phyloP scores from a whole-genome alignment of 2,888 invertebrate species.

The Alviniconcha strummeri region DNA sequence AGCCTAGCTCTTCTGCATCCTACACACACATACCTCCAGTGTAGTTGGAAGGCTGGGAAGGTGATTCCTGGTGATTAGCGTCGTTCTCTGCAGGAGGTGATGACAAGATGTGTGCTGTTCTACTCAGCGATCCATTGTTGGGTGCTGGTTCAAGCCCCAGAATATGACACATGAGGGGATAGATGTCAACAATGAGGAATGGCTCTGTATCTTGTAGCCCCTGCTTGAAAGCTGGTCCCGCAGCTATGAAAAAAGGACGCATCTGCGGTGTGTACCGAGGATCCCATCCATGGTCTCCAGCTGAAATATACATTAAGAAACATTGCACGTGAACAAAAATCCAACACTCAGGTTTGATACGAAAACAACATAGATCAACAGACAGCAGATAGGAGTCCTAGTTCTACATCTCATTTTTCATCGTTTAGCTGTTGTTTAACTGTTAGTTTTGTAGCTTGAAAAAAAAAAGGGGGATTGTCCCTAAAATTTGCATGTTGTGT shows the following conservation, averaged over 20 bases:
- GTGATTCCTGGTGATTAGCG: no score
- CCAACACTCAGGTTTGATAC: not conserved
- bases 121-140: conserved; percentile 61
- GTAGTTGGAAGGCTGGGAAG: no score
- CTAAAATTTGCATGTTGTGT: no score
- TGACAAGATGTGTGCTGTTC: conserved; percentile 6
- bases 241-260: conserved; percentile 83
- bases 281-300: conserved; percentile 70
- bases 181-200: conserved; percentile 65
- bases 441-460: no score
- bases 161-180: conserved; percentile 67
- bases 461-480: no score
- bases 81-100: not conserved
- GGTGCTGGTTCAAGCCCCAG: conserved; percentile 60
- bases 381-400: no score
- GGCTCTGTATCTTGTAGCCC: conserved; percentile 42
- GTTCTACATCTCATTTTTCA: no score
- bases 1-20: no score
- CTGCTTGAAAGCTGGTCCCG: conserved; percentile 75
- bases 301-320: conserved; percentile 35
- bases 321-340: not conserved
- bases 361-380: not conserved
- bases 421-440: no score
- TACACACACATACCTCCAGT: no score
- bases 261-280: conserved; percentile 75